These are phyloP conservation scores for Podarcis cretensis DNA, from an alignment of 2,113 vertebrate species.

Conservation along the genomic window DNA sequence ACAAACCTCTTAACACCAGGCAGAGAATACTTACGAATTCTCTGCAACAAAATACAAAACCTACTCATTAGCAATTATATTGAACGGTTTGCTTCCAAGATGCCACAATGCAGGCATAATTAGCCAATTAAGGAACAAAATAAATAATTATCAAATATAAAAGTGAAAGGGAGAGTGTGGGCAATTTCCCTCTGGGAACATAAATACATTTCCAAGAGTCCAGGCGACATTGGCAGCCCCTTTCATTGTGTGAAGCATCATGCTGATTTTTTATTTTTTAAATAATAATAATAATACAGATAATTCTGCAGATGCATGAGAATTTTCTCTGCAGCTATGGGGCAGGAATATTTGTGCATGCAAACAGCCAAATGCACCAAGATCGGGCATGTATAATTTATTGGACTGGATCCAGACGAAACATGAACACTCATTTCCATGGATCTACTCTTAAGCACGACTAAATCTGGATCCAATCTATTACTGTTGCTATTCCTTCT, in stretches of 20 bases:
- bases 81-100: conserved; percentile 34
- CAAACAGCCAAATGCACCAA: background rate
- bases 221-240: background rate
- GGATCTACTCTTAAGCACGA: no score
- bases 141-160: conserved; percentile 27
- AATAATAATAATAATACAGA: background rate
- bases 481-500: background rate
- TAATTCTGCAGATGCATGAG: background rate
- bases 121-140: conserved; percentile 35
- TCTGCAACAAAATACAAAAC: conserved; percentile 4
- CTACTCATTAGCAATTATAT: conserved; percentile 40
- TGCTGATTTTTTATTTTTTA: background rate
- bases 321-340: background rate
- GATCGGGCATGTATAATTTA: background rate
- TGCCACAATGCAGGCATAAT: conserved; percentile 16
- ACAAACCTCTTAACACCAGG: background rate
- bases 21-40: conserved; percentile 21
- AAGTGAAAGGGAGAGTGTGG: conserved; percentile 5
- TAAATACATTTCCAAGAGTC: conserved; percentile 21
- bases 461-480: no score
- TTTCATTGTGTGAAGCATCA: background rate
- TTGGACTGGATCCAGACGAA: background rate
- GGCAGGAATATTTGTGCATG: background rate
- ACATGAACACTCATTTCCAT: background rate
- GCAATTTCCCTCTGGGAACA: background rate